A percentile compares a stretch with the other conserved stretches of the same genome.
These are phyloP conservation scores for Protobothrops mucrosquamatus DNA, from an alignment of 2,113 vertebrate genomes.

Conservation along the genomic window DNA sequence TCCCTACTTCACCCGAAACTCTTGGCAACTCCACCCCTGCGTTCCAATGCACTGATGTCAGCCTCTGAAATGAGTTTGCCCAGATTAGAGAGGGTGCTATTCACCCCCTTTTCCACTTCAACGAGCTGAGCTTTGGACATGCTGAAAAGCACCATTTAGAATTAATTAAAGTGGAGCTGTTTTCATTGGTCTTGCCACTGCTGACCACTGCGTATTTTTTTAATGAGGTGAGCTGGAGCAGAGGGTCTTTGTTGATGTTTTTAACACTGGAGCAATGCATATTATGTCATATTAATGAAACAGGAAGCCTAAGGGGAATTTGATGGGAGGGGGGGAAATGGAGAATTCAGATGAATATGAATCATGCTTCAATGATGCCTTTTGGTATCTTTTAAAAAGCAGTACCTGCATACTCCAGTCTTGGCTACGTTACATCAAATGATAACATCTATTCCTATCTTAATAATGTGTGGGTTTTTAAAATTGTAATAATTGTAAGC, in stretches of 20 bases:
- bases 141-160: conserved; percentile 95
- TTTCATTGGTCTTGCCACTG: conserved; percentile 74
- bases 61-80: conserved; percentile 85
- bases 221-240: conserved; percentile 47
- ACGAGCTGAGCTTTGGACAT: conserved; percentile 84
- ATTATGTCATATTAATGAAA: conserved; percentile 31
- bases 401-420: not conserved
- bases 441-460: not conserved
- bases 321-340: conserved; percentile 18
- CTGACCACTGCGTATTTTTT: conserved; percentile 65
- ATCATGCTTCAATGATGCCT: not conserved
- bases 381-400: not conserved
- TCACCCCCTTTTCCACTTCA: conserved; percentile 91
- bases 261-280: conserved; percentile 39
- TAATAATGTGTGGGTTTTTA: not conserved
- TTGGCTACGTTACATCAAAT: conserved; percentile 6
- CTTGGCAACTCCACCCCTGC: conserved; percentile 67
- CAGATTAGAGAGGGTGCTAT: conserved; percentile 88
- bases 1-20: conserved; percentile 39
- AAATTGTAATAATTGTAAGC: not conserved
- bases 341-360: conserved; percentile 2
- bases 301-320: conserved; percentile 19
- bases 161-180: conserved; percentile 95
- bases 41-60: conserved; percentile 92
- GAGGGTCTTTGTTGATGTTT: not conserved